Percentiles rank a stretch among this genome's conserved stretches.
phyloP scores from a whole-genome alignment of 2,113 vertebrate genomes.

The Pseudopodoces humilis region DNA sequence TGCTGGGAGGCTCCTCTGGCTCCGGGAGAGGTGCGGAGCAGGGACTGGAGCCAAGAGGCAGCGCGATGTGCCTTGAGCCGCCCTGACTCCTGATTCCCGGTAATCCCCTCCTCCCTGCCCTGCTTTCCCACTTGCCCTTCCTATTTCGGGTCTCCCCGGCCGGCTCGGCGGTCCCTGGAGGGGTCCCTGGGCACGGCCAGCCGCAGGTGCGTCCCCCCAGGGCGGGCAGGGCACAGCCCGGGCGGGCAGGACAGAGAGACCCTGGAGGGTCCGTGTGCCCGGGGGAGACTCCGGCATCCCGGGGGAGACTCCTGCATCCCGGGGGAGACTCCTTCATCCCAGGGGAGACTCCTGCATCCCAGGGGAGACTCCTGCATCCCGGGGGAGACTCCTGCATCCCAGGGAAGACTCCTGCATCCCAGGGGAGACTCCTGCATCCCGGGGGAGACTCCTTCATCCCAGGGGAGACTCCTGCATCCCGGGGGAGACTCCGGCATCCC shows the following conservation, averaged over 20 bases:
- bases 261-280: fast-evolving
- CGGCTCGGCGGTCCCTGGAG: fast-evolving
- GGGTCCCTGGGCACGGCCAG: not conserved
- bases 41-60: not conserved
- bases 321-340: too few species aligned
- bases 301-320: too few species aligned
- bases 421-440: too few species aligned
- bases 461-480: too few species aligned
- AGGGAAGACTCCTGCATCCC: too few species aligned
- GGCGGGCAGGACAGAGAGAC: not conserved
- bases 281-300: fast-evolving
- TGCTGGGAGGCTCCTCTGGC: not conserved
- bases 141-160: not conserved
- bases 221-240: too few species aligned
- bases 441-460: too few species aligned
- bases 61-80: not conserved
- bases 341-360: too few species aligned
- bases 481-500: too few species aligned
- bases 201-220: not conserved
- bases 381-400: too few species aligned
- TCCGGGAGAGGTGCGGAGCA: not conserved
- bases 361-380: too few species aligned
- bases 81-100: not conserved
- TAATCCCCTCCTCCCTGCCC: slow-evolving; percentile 24
- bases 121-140: not conserved